Conservation (phyloP, 2,113 vertebrate genomes). For the Tachycineta bicolor region DNA sequence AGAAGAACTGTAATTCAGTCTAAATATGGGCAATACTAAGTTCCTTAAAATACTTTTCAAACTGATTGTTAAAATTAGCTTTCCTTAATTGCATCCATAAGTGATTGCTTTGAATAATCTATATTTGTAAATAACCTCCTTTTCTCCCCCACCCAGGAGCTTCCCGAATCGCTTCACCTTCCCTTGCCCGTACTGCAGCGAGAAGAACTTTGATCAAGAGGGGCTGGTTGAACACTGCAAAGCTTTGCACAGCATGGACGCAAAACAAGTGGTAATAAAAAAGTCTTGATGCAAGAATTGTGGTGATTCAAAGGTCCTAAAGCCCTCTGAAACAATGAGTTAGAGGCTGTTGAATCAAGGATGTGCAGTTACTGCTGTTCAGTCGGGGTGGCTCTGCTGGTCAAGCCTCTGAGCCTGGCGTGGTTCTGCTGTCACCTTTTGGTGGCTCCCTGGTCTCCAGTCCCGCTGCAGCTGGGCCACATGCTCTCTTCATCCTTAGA, state of each 20-base stretch:
- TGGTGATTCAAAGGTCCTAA: not conserved
- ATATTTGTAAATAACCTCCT: not conserved
- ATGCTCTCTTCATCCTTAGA: not conserved
- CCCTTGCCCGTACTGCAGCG: conserved; percentile 91
- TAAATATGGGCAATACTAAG: not conserved
- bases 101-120: not conserved
- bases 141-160: conserved; percentile 69
- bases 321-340: conserved; percentile 6
- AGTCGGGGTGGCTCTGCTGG: not conserved
- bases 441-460: not conserved
- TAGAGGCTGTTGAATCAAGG: not conserved
- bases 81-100: not conserved
- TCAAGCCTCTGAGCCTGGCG: not conserved
- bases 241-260: conserved; percentile 84
- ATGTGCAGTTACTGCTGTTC: not conserved
- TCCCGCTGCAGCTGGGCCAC: not conserved
- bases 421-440: not conserved
- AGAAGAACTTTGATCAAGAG: conserved; percentile 95
- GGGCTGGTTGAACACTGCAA: conserved; percentile 96
- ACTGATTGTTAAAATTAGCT: not conserved
- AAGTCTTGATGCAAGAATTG: not conserved
- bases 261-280: conserved; percentile 86
- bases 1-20: not conserved
- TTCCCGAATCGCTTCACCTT: conserved; percentile 96
- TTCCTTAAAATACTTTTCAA: not conserved